These are phyloP conservation scores for Chondrilla cf. caribensis DNA, from an alignment of 37 sponge, comb jelly and placozoan genomes.

Conservation along the genomic window DNA sequence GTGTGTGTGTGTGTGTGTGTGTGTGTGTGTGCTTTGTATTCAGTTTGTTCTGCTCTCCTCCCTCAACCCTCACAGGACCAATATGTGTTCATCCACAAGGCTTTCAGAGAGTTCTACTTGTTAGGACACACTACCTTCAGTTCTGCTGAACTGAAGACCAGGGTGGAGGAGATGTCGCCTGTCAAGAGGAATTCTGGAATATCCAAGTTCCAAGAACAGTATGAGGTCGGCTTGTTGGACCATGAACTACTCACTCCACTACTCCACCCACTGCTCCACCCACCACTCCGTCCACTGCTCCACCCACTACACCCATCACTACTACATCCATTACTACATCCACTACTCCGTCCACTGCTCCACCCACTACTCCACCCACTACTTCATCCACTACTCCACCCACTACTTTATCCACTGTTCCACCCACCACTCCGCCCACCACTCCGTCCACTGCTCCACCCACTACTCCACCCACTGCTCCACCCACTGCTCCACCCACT, in stretches of 20 bases:
- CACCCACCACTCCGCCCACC: not conserved
- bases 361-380: not conserved
- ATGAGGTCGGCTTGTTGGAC: not conserved
- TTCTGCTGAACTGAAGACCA: not conserved
- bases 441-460: not conserved
- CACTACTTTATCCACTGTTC: not conserved
- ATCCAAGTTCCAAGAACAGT: constrained; percentile 1
- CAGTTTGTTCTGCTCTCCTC: not conserved
- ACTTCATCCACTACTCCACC: not conserved
- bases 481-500: not conserved
- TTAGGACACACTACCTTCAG: not conserved
- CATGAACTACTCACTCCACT: not conserved
- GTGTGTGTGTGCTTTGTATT: too few species aligned
- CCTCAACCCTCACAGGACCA: not conserved
- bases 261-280: not conserved
- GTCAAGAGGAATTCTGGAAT: not conserved
- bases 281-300: not conserved
- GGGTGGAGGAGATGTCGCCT: constrained; percentile 12
- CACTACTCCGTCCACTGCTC: not conserved
- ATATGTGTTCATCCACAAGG: constrained; percentile 15
- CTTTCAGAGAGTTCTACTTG: not conserved
- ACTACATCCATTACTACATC: not conserved
- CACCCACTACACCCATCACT: not conserved
- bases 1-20: too few species aligned
- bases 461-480: not conserved